These are phyloP conservation scores for Merodon equestris DNA, from an alignment of 2,888 invertebrate species.

Conservation along the genomic window DNA sequence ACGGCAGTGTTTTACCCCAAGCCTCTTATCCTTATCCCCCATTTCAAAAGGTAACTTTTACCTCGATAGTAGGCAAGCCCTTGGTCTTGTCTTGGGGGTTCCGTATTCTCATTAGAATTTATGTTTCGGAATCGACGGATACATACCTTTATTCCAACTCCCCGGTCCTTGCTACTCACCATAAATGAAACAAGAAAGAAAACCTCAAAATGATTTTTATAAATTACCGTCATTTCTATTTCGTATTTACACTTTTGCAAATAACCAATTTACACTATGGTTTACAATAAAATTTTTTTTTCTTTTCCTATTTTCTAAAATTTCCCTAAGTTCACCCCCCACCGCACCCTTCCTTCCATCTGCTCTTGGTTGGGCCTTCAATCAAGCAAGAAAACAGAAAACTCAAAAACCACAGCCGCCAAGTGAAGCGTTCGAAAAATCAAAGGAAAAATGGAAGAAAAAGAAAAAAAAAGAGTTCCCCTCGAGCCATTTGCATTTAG, in stretches of 20 bases:
- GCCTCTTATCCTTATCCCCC: no score
- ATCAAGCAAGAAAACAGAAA: conserved; percentile 13
- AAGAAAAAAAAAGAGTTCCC: conserved; percentile 49
- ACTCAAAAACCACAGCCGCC: conserved; percentile 15
- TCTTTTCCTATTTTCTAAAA: conserved; percentile 15
- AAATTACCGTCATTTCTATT: conserved; percentile 55
- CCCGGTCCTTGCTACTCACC: no score
- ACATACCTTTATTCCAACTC: no score
- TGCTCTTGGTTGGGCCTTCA: background rate
- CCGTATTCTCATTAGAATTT: no score
- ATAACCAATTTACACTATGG: conserved; percentile 50
- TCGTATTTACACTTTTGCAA: conserved; percentile 64
- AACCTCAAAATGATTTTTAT: conserved; percentile 15
- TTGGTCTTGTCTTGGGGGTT: no score
- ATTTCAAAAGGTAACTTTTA: no score
- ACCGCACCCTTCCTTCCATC: background rate
- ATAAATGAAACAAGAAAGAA: no score
- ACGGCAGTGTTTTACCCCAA: no score
- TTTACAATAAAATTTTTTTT: conserved; percentile 42
- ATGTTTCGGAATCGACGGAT: no score
- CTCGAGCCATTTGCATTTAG: conserved; percentile 65
- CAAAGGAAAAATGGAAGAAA: no score
- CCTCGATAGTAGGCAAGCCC: no score
- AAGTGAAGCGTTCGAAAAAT: conserved; percentile 3
- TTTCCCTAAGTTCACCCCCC: conserved; percentile 17